Evolutionary conservation across 2,113 vertebrate species (phyloP).

Genomic region (Rafetus swinhoei): DNA sequence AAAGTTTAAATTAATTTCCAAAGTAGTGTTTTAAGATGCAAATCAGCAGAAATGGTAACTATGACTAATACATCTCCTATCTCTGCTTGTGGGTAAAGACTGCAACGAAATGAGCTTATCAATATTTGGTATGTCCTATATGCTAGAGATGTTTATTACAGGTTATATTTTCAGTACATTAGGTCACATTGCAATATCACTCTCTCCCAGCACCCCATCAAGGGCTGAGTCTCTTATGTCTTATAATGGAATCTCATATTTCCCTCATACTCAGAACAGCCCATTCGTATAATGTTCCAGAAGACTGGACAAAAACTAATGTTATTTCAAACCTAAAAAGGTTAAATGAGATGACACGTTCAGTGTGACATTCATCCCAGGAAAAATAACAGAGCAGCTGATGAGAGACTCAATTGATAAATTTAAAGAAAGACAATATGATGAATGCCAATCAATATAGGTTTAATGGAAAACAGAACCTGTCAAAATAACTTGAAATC

Average conservation of each 20-base stretch:
- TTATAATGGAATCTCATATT: neutral
- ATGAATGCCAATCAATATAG: neutral
- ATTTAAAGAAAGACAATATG: neutral
- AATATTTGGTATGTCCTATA: neutral
- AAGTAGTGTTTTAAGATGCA: neutral
- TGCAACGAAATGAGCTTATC: no score
- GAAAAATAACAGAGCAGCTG: neutral
- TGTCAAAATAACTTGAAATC: neutral
- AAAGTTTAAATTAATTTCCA: neutral
- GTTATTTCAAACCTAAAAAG: no score
- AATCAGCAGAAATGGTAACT: neutral
- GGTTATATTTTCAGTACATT: neutral
- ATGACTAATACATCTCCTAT: neutral
- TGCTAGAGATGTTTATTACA: neutral
- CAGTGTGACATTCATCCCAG: neutral
- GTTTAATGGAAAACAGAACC: neutral
- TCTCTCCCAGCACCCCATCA: fast-evolving
- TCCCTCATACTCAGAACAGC: fast-evolving
- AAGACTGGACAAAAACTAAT: no score
- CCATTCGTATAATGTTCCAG: neutral
- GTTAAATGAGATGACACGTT: neutral
- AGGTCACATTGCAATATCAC: fast-evolving
- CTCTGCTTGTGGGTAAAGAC: fast-evolving
- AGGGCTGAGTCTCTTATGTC: fast-evolving
- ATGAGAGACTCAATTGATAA: neutral